Percentiles rank a stretch among this genome's conserved stretches.
Conservation (phyloP, 2,113 vertebrate species). For the Phylloscopus trochilus region DNA sequence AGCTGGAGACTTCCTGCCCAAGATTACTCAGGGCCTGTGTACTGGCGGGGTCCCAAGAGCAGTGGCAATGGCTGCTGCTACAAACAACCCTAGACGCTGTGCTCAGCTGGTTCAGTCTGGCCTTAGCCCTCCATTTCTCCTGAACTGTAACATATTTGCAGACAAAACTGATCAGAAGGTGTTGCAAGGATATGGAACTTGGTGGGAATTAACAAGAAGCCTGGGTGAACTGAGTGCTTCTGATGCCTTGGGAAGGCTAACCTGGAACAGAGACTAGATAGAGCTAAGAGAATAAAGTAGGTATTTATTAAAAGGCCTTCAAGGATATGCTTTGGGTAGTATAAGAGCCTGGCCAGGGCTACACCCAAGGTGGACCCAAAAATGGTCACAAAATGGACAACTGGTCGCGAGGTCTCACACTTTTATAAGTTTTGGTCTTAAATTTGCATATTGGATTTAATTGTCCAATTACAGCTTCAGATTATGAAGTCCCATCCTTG, state of each 20-base stretch:
- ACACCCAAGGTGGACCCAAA: background rate
- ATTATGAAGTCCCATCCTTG: background rate
- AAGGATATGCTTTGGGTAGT: background rate
- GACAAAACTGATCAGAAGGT: background rate
- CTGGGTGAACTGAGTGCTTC: background rate
- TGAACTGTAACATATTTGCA: background rate
- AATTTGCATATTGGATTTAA: background rate
- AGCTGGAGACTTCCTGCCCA: background rate
- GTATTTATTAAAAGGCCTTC: background rate
- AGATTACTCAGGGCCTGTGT: accelerated
- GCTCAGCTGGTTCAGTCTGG: background rate
- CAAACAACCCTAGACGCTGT: background rate
- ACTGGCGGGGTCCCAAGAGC: accelerated
- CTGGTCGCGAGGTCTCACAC: background rate
- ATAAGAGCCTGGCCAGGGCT: background rate
- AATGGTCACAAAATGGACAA: background rate
- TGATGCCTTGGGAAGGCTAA: background rate
- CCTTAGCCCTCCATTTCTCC: background rate
- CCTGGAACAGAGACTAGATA: background rate
- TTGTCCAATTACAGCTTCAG: background rate
- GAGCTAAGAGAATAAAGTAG: background rate
- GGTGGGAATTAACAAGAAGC: background rate
- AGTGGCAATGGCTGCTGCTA: background rate
- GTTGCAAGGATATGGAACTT: background rate
- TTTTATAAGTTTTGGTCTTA: background rate